Evolutionary conservation across 2,797 vertebrate genomes (phyloP), one percentile per base, ranked within the genome.

Genomic region (Bradypodion pumilum): DNA sequence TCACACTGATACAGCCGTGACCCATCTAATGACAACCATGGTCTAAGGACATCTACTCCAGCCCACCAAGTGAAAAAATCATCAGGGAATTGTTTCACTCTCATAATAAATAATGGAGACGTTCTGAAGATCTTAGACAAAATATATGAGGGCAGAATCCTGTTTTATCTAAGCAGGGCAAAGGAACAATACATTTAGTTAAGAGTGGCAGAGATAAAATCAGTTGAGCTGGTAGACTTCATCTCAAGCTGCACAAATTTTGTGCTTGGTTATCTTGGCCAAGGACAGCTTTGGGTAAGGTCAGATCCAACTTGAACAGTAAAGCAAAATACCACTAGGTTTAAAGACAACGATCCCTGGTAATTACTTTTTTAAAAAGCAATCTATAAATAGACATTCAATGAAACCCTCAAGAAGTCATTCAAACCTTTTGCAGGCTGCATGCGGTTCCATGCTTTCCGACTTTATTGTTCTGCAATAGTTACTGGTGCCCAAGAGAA

Each of bases 361-460:
- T 66, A 60, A 59, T 23, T 52, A 29, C 19, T 68, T 60, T 69
- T 46, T 1, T 5, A 40, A 25, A 65, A 42, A 2, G 0, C 10
- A n/a, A 56, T 44, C 83, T 83, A 27, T 52, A 84, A 88, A 74
- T 84, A 0, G 29, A 40, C 68, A 56, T 42, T 6, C 63, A 87
- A 68, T 63, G 86, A 63, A 82, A 16, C 40, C 63, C 69, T 79
- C 70, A 65, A 7, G 37, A 80, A 59, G 63, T 78, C 63, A 42
- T 19, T 7, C 73, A 52, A 78, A 87, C 52, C 4, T 15, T 73
- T 5, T 78, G 82, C 68, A 59, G 82, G 83, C 76, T 56, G 72
- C 76, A 84, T 32, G 32, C n/a, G 65, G 49, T 68, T 70, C 8
- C 42, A 69, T 82, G 21, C 46, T 32, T 1, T 9, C 80, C 32